Conservation (phyloP, 2,888 invertebrate genomes). For the Leptopilina drosophilae region DNA sequence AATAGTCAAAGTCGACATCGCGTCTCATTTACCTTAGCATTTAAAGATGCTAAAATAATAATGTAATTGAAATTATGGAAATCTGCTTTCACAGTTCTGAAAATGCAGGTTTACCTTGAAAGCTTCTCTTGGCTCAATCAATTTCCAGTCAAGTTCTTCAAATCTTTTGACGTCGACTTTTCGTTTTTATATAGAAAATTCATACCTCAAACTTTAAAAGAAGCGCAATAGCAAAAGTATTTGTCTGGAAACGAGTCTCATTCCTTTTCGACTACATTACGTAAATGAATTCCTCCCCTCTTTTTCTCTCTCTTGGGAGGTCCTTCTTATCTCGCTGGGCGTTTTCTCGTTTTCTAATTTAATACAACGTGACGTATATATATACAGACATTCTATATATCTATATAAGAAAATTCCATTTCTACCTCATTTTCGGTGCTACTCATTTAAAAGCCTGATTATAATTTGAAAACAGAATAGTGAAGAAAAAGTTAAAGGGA, state of each 20-base stretch:
- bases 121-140: too few species aligned
- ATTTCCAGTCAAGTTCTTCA: too few species aligned
- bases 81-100: too few species aligned
- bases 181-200: not conserved
- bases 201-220: slow-evolving; percentile 1
- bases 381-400: not conserved
- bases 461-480: slow-evolving; percentile 26
- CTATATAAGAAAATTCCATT: not conserved
- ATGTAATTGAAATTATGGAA: too few species aligned
- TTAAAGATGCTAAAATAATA: too few species aligned
- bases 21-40: too few species aligned
- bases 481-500: slow-evolving; percentile 9
- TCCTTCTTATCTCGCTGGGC: not conserved
- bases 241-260: slow-evolving; percentile 2
- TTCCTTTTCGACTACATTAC: slow-evolving; percentile 42
- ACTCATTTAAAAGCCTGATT: slow-evolving; percentile 28
- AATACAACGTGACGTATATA: slow-evolving; percentile 42
- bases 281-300: slow-evolving; percentile 43
- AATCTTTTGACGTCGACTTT: not conserved
- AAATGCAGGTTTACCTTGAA: too few species aligned
- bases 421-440: not conserved
- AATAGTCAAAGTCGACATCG: too few species aligned
- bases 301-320: slow-evolving; percentile 18
- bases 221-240: not conserved
- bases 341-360: slow-evolving; percentile 50